Conservation (phyloP, 2,888 invertebrate species). For the Chalcis sispes region DNA sequence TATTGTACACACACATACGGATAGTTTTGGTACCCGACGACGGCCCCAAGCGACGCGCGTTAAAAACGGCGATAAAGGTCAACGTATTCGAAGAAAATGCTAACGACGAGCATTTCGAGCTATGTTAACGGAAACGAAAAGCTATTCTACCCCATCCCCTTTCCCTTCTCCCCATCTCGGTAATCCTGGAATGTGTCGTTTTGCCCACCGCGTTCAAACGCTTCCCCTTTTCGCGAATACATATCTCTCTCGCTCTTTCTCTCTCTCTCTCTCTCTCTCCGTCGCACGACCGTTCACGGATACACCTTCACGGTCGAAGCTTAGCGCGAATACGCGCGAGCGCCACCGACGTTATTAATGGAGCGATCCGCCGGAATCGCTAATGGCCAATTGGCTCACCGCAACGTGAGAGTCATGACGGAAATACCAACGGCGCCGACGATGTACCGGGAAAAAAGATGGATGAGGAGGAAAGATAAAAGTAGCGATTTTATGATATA, state of each 20-base stretch:
- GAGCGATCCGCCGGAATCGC: conserved; percentile 39
- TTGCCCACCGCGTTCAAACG: neutral
- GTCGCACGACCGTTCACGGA: too few species aligned
- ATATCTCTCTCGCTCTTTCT: neutral
- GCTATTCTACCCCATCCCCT: neutral
- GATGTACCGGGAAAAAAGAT: neutral
- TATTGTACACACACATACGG: conserved; percentile 3
- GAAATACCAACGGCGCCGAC: conserved; percentile 1
- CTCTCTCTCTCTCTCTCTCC: neutral
- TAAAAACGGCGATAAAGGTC: conserved; percentile 9
- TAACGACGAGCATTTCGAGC: neutral
- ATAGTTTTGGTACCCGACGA: too few species aligned
- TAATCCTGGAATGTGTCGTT: too few species aligned
- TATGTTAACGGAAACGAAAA: conserved; percentile 33
- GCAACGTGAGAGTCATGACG: conserved; percentile 20
- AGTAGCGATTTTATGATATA: neutral
- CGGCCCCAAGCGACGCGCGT: too few species aligned
- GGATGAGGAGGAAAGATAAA: neutral
- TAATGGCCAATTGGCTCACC: conserved; percentile 41
- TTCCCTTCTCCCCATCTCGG: neutral
- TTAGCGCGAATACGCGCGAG: neutral
- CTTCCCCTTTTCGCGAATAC: too few species aligned
- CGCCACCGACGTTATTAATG: conserved; percentile 40
- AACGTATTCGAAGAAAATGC: conserved; percentile 33
- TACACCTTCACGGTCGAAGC: neutral